Conservation (phyloP, 2,888 invertebrate genomes). For the Odontocerum albicorne region DNA sequence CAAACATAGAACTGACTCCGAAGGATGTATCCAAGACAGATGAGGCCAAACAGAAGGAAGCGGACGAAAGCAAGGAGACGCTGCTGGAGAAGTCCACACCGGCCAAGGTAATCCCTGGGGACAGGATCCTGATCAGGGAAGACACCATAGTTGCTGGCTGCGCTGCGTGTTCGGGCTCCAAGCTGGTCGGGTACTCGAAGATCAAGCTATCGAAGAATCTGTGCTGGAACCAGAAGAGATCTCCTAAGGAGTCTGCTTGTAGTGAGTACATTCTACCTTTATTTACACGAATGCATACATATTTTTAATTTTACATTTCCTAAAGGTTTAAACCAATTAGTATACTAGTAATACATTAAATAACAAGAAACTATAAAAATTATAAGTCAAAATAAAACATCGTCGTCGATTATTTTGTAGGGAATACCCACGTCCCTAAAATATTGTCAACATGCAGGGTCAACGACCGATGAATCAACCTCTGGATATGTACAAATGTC, state of each 20-base stretch:
- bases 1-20: slow-evolving; percentile 1
- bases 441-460: too few relatives aligned
- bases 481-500: too few relatives aligned
- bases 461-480: too few relatives aligned
- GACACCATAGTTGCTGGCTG: slow-evolving; percentile 27
- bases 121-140: slow-evolving; percentile 20
- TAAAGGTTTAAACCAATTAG: too few relatives aligned
- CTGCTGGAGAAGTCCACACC: slow-evolving; percentile 2
- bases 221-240: slow-evolving; percentile 28
- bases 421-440: too few relatives aligned
- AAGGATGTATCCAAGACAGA: slow-evolving; percentile 10
- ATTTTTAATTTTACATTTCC: too few relatives aligned
- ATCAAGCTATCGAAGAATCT: slow-evolving; percentile 25
- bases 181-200: slow-evolving; percentile 26
- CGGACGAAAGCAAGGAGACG: slow-evolving; percentile 1
- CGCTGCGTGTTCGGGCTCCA: slow-evolving; percentile 22
- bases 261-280: too few relatives aligned
- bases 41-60: neutral
- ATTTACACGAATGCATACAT: too few relatives aligned
- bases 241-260: slow-evolving; percentile 15
- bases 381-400: too few relatives aligned
- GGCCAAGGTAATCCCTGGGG: slow-evolving; percentile 17
- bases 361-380: too few relatives aligned
- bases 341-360: too few relatives aligned
- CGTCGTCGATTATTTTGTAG: too few relatives aligned